These are phyloP conservation scores for Phalangium opilio DNA, from an alignment of 2,888 invertebrate genomes.

Conservation along the genomic window DNA sequence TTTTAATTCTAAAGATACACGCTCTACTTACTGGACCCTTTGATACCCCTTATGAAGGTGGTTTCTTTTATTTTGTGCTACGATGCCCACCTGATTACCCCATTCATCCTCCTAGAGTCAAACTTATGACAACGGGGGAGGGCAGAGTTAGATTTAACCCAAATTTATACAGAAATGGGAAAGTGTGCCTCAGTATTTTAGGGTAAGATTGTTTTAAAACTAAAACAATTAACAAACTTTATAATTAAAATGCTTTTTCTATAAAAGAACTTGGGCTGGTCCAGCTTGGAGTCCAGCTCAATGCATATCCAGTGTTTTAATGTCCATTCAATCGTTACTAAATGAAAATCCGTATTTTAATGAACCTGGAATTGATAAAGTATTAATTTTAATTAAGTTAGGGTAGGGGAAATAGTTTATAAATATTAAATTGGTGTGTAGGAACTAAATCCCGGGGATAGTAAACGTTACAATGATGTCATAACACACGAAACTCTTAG, in stretches of 20 bases:
- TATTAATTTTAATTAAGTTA: conserved; percentile 22
- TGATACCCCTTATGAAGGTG: conserved; percentile 45
- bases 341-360: conserved; percentile 47
- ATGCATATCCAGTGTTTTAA: conserved; percentile 38
- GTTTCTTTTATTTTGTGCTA: conserved; percentile 39
- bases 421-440: conserved; percentile 17
- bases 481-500: conserved; percentile 41
- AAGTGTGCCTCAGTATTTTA: conserved; percentile 41
- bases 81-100: conserved; percentile 42
- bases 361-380: conserved; percentile 44
- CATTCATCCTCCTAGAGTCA: conserved; percentile 41
- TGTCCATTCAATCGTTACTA: conserved; percentile 44
- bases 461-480: conserved; percentile 37
- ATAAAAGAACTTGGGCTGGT: conserved; percentile 39
- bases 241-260: not conserved
- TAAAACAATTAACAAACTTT: not conserved
- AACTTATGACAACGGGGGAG: conserved; percentile 43
- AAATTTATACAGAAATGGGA: conserved; percentile 45
- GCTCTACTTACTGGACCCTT: conserved; percentile 42
- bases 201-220: conserved; percentile 32
- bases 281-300: conserved; percentile 43
- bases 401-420: not conserved
- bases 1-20: conserved; percentile 30
- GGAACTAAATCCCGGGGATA: conserved; percentile 37
- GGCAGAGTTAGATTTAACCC: conserved; percentile 45